phyloP scores from a whole-genome alignment of 2,113 vertebrate species.

The Monarcha castaneiventris region DNA sequence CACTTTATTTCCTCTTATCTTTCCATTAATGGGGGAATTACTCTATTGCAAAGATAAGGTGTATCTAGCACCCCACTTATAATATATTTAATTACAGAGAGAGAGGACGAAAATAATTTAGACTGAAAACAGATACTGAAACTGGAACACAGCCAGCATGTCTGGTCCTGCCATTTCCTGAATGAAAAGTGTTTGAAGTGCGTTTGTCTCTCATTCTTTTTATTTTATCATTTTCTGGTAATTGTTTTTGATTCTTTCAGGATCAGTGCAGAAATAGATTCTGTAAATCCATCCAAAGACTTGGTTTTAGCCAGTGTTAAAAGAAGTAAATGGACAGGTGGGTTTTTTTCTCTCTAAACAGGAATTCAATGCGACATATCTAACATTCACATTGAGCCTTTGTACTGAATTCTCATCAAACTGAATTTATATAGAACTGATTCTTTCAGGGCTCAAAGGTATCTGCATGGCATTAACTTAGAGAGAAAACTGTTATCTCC shows the following conservation, averaged over 20 bases:
- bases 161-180: background rate
- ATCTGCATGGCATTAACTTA: background rate
- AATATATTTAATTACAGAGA: background rate
- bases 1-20: background rate
- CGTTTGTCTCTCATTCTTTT: background rate
- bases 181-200: background rate
- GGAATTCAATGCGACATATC: background rate
- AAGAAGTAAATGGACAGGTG: background rate
- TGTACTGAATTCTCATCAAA: background rate
- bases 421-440: background rate
- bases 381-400: background rate
- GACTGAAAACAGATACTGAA: background rate
- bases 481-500: background rate
- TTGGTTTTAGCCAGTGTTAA: background rate
- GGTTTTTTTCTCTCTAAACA: background rate
- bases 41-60: background rate
- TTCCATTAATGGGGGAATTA: background rate
- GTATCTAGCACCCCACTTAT: background rate
- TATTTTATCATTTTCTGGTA: background rate
- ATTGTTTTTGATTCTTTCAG: conserved; percentile 6
- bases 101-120: background rate
- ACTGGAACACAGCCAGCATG: background rate
- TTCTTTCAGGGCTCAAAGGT: background rate
- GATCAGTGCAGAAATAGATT: background rate
- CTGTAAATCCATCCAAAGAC: background rate